Conservation (phyloP, 2,888 invertebrate genomes). For the Hypercompe scribonia region DNA sequence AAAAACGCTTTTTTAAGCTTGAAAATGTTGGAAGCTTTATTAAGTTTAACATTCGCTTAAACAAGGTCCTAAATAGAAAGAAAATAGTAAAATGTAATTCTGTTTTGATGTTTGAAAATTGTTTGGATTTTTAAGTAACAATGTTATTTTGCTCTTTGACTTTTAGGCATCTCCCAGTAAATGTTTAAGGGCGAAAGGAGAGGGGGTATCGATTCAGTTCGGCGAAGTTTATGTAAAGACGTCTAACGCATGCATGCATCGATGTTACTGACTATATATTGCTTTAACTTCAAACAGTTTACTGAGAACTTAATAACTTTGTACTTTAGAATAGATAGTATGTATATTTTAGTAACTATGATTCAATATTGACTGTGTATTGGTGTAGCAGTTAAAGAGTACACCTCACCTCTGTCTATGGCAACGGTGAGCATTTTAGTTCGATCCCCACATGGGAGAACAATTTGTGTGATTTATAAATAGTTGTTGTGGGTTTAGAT, state of each 20-base stretch:
- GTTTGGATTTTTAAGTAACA: neutral
- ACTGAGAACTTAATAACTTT: no score
- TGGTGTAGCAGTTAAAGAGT: no score
- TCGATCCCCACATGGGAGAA: no score
- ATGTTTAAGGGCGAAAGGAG: neutral
- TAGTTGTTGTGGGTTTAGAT: no score
- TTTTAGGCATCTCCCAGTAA: neutral
- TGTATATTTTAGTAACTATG: no score
- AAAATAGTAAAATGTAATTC: neutral
- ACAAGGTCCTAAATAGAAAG: neutral
- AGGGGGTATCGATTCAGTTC: neutral
- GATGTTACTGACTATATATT: no score
- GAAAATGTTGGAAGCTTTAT: neutral
- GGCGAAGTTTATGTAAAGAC: neutral
- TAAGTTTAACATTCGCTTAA: neutral
- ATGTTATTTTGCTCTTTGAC: neutral
- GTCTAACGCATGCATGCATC: neutral
- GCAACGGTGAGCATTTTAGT: no score
- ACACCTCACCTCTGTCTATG: no score
- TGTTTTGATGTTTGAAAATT: neutral
- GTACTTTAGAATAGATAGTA: neutral
- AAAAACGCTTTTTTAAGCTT: neutral
- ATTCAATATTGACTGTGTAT: no score
- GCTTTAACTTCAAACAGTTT: no score
- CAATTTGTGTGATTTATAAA: no score